Evolutionary conservation across 1,140 invertebrate genomes (phyloP).

Genomic region (Psilanteris sp.): DNA sequence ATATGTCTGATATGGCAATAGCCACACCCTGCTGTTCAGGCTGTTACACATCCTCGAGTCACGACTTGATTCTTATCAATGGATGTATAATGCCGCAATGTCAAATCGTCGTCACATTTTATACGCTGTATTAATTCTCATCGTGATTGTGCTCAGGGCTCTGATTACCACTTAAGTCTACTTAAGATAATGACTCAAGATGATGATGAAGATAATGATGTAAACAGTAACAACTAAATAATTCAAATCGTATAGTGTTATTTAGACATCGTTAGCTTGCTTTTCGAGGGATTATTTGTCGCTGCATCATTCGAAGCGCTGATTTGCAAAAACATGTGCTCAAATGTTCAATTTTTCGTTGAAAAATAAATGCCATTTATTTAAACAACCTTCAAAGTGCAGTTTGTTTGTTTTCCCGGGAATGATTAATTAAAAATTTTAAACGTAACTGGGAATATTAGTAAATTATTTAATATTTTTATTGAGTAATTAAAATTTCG

Average conservation of each 20-base stretch:
- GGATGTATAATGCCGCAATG: conserved; percentile 41
- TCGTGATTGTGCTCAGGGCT: conserved; percentile 25
- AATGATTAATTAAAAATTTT: too few relatives aligned
- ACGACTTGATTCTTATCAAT: conserved; percentile 56
- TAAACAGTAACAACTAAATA: conserved; percentile 30
- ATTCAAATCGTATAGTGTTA: conserved; percentile 41
- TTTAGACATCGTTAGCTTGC: conserved; percentile 23
- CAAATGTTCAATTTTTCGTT: too few relatives aligned
- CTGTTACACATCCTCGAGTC: conserved; percentile 59
- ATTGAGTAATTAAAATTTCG: too few relatives aligned
- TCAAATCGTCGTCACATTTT: conserved; percentile 59
- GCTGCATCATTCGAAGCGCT: too few relatives aligned
- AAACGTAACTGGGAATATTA: too few relatives aligned
- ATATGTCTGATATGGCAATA: conserved; percentile 55
- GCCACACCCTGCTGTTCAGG: conserved; percentile 58
- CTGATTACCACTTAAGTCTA: conserved; percentile 46
- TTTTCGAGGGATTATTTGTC: too few relatives aligned
- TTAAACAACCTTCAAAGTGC: too few relatives aligned
- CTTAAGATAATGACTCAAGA: too few relatives aligned
- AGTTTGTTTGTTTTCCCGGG: too few relatives aligned
- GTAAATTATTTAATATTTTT: too few relatives aligned
- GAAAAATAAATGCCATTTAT: too few relatives aligned
- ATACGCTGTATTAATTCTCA: conserved; percentile 53
- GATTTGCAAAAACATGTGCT: too few relatives aligned
- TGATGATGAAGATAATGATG: conserved; percentile 32